A percentile compares a stretch with the other conserved stretches of the same genome.
These are phyloP conservation scores for Acanthisitta chloris DNA, from an alignment of 2,113 vertebrate species.

Conservation along the genomic window DNA sequence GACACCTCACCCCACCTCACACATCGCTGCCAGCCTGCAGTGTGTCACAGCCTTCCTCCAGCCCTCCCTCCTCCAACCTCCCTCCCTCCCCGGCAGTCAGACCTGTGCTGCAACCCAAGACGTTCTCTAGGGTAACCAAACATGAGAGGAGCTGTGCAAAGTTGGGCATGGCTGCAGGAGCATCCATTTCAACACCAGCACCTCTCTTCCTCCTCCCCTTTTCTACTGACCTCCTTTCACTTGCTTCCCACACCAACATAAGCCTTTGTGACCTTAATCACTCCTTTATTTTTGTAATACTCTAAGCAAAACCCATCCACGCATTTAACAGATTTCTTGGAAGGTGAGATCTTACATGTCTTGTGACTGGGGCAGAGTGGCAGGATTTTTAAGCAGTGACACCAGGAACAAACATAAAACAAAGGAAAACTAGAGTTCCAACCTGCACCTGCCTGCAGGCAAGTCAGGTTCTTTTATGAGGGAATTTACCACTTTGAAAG, in stretches of 20 bases:
- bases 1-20: background rate
- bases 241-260: background rate
- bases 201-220: background rate
- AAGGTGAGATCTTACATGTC: background rate
- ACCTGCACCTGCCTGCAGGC: background rate
- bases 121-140: background rate
- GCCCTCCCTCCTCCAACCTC: background rate
- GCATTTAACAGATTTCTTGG: background rate
- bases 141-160: background rate
- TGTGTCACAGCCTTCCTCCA: background rate
- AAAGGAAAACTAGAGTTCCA: background rate
- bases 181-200: background rate
- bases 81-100: background rate
- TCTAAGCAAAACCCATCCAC: background rate
- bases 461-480: background rate
- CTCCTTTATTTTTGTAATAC: background rate
- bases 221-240: background rate
- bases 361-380: background rate
- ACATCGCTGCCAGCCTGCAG: background rate
- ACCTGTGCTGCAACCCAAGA: background rate
- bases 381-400: background rate
- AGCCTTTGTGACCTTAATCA: background rate
- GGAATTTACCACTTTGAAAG: background rate
- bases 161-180: background rate
- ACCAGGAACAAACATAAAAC: background rate